Evolutionary conservation across 2,113 vertebrate genomes (phyloP), one percentile per base, ranked within the genome.

Genomic region (Xiphias gladius): DNA sequence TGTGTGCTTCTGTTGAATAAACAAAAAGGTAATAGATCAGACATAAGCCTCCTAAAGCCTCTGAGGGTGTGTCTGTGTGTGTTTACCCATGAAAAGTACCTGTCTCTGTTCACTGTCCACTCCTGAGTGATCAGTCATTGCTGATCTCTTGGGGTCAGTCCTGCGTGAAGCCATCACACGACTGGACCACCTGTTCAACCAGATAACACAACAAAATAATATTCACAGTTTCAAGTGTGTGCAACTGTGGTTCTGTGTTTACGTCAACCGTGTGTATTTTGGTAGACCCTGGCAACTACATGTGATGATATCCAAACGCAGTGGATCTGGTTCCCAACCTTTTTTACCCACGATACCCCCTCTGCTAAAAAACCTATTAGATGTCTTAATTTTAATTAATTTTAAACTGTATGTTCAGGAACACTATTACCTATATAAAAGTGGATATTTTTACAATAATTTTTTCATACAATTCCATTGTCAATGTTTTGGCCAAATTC

Each of bases 31-130:
- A 62, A 70, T 35, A 46, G 30, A 78, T 83, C 54, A 77, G 39
- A n/a, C 6, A 55, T 8, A 9, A 32, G 0, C 3, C 0, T 16
- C 14, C 24, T 61, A 2, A 41, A 71, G 11, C 1, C 0, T 10
- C 5, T 14, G 7, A 24, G 10, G 14, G 30, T 5, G 12, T 48
- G 39, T 59, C 0, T 14, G 13, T 26, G 48, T 58, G 48, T 52
- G 80, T 79, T 17, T 76, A 26, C 9, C 11, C 0, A 0, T 57
- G 41, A 6, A 43, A 0, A 90, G 26, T 94, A 99, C 98, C 96
- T 97, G 98, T 93, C 95, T 96, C 58, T 96, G 76, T 37, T 98
- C 97, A 0, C 94, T 97, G 90, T 99, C 98, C 82, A 96, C 88
- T 72, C 87, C 92, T n/a, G 88, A 67, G 11, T 94, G 94, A 0